Conservation (phyloP, 1,140 invertebrate species). For the Nebria ingens region DNA sequence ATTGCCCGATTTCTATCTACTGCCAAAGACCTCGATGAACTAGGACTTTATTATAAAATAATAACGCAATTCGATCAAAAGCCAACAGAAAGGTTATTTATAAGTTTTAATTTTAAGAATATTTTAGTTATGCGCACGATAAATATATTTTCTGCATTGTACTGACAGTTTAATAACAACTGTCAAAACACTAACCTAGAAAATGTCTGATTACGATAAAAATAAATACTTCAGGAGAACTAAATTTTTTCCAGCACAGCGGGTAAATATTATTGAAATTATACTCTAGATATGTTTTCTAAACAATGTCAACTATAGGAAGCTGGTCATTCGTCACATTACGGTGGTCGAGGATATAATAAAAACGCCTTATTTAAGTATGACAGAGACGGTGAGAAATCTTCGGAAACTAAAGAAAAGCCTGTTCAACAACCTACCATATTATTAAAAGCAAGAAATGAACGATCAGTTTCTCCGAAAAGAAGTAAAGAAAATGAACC, state of each 20-base stretch:
- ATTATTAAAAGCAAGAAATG: constrained; percentile 30
- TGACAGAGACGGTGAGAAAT: constrained; percentile 14
- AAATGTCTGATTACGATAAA: constrained; percentile 21
- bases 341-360: neutral
- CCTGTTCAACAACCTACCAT: constrained; percentile 32
- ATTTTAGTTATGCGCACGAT: no score
- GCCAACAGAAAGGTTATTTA: no score
- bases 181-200: neutral
- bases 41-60: no score
- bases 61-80: no score
- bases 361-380: constrained; percentile 14
- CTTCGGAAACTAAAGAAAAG: constrained; percentile 18
- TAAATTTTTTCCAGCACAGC: constrained; percentile 19
- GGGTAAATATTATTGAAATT: constrained; percentile 17
- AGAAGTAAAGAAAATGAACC: constrained; percentile 21
- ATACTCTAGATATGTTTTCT: neutral
- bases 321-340: constrained; percentile 10
- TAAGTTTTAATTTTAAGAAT: no score
- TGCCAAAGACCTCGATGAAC: no score
- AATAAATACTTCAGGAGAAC: constrained; percentile 22
- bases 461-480: constrained; percentile 23
- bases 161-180: no score
- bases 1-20: no score
- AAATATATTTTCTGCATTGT: no score
- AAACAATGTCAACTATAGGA: constrained; percentile 9